Percentiles rank a stretch among this genome's conserved stretches.
Conservation (phyloP, 2,113 vertebrate genomes). For the Pleuronectes platessa region DNA sequence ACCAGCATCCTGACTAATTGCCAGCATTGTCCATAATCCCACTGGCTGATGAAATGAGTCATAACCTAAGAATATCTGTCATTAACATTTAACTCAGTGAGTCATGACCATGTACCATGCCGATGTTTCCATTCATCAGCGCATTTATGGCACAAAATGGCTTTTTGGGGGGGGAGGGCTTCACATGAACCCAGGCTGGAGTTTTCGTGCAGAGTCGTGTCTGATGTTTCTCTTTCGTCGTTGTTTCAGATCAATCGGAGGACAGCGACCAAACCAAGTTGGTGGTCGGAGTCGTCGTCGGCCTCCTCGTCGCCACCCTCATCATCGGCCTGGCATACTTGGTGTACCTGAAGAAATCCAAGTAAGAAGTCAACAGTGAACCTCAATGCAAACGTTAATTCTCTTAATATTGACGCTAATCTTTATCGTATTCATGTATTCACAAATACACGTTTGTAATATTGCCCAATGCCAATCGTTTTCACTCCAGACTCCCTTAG, state of each 20-base stretch:
- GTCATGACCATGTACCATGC: slow-evolving; percentile 63
- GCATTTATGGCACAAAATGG: slow-evolving; percentile 39
- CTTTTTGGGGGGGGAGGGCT: background rate
- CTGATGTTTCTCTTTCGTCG: slow-evolving; percentile 20
- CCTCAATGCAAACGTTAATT: background rate
- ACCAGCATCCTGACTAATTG: slow-evolving; percentile 81
- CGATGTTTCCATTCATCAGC: slow-evolving; percentile 65
- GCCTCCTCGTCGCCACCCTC: slow-evolving; percentile 88
- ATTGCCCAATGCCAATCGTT: too few species aligned
- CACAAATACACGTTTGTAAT: too few species aligned
- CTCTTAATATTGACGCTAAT: background rate
- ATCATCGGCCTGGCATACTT: slow-evolving; percentile 89
- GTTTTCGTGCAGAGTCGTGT: background rate
- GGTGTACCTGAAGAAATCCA: slow-evolving; percentile 94
- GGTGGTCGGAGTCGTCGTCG: slow-evolving; percentile 92
- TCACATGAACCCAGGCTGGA: slow-evolving; percentile 3
- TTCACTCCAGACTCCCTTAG: too few species aligned
- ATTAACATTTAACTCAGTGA: slow-evolving; percentile 53
- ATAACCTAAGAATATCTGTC: slow-evolving; percentile 23
- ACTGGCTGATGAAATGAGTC: slow-evolving; percentile 45
- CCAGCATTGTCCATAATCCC: slow-evolving; percentile 56
- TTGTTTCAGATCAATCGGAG: slow-evolving; percentile 64
- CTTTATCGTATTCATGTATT: too few species aligned
- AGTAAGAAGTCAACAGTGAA: slow-evolving; percentile 81
- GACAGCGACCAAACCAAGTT: slow-evolving; percentile 88